Evolutionary conservation across 2,797 vertebrate genomes (phyloP), one percentile per base, ranked within the genome.

Genomic region (Gymnoscopelus microlampas): DNA sequence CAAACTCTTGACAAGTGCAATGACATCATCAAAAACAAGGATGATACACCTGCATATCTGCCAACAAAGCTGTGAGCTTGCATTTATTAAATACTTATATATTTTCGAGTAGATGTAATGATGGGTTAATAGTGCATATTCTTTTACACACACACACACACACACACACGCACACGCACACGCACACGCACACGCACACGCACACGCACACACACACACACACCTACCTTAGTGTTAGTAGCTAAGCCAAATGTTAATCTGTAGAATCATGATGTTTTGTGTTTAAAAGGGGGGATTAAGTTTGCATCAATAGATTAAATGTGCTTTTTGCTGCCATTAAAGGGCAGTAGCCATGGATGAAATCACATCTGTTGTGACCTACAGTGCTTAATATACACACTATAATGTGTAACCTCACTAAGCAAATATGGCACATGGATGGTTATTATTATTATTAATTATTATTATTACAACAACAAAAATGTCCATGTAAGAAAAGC

Each of bases 1-100:
- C 98, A 99, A 86, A 99, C 98, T 0, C 91, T 99, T 77, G 98
- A 99, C 92, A 98, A 97, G 89, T 99, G 98, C 89, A 99, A 99
- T 15, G 98, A 99, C 24, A 98, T 99, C 76, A 98, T 98, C 85
- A 98, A 95, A 90, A 99, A 90, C 94, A 99, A 99, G 85, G 98
- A 99, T 82, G 98, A 99, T 84, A 97, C 97, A 6, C 90, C 97
- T 23, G 92, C 96, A 2, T 99, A 97, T 84, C 85, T 99, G 64
- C 96, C 97, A 68, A 99, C 97, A 44, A 99, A 99, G 92, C 90
- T 99, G 98, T 99, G 93, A 95, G 97, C 92, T 61, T 35, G 12
- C 3, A 14, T 71, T 64, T 49, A 54, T 58, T 0, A 14, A 32
- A 69, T 5, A 39, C 14, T 1, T 24, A 0, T 64, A 1, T 70